Evolutionary conservation across 1,140 invertebrate genomes (phyloP), one percentile per base, ranked within the genome.

Genomic region (Archivesica marissinica): DNA sequence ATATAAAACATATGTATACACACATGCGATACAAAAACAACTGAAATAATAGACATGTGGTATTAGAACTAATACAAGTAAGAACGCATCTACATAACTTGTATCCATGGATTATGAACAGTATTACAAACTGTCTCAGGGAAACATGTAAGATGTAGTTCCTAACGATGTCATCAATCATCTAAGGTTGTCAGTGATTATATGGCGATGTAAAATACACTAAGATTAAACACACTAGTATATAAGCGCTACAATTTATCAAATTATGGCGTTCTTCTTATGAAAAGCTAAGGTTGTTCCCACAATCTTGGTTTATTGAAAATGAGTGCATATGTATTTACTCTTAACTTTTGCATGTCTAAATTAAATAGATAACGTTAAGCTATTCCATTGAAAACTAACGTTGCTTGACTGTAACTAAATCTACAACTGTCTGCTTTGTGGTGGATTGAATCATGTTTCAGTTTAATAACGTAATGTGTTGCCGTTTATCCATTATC

Each of bases 361-460:
- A 52, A 52, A 52, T 52, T 52, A 52, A 52, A 52, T 20, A 52
- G 50, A 52, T 52, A 52, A 52, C 50, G 17, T 52, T 52, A 52
- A 52, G 25, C 50, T 52, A 23, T 52, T 52, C 17, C 50, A 52
- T 52, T 52, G 50, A 52, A 52, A 52, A 23, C 23, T n/a, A 52
- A 52, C 23, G 50, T 52, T 52, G 4, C 50, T n/a, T 4, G 25
- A 20, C 17, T 52, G 50, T 52, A 7, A 52, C 23, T 52, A 52
- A 52, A 52, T 52, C 17, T 20, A 23, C 3, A n/a, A n/a, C n/a
- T n/a, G n/a, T n/a, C n/a, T n/a, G n/a, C n/a, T n/a, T n/a, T n/a
- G n/a, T n/a, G n/a, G n/a, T n/a, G n/a, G n/a, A n/a, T n/a, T n/a
- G n/a, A n/a, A n/a, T n/a, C n/a, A n/a, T n/a, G n/a, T n/a, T n/a